phyloP scores from a whole-genome alignment of 1,140 invertebrate genomes.

The Zaprionus inermis region DNA sequence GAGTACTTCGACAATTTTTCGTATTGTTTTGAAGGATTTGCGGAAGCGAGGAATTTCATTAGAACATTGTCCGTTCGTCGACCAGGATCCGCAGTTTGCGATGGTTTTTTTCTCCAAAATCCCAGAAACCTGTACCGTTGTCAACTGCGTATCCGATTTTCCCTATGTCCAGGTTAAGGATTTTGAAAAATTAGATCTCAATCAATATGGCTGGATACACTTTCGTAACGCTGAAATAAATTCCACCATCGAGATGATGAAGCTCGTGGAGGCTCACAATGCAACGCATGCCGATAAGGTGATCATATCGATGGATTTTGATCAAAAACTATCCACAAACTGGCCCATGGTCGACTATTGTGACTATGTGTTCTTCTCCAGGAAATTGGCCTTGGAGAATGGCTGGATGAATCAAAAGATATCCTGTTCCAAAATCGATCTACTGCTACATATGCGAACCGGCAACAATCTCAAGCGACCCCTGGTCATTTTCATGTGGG shows the following conservation, averaged over 20 bases:
- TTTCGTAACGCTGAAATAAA: slow-evolving; percentile 86
- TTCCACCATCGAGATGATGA: slow-evolving; percentile 86
- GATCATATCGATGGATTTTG: slow-evolving; percentile 87
- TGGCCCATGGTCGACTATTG: slow-evolving; percentile 61
- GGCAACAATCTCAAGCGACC: slow-evolving; percentile 33
- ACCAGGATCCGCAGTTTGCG: slow-evolving; percentile 83
- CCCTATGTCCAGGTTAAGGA: slow-evolving; percentile 86
- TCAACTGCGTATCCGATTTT: slow-evolving; percentile 86
- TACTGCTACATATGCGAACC: slow-evolving; percentile 24
- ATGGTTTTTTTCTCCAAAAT: slow-evolving; percentile 85
- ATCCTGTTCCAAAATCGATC: slow-evolving; percentile 34
- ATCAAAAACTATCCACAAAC: slow-evolving; percentile 85
- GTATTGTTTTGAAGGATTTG: slow-evolving; percentile 86
- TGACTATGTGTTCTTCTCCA: slow-evolving; percentile 88
- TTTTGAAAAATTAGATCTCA: slow-evolving; percentile 85
- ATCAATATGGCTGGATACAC: slow-evolving; percentile 89
- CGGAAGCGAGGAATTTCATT: slow-evolving; percentile 84
- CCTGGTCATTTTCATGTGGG: slow-evolving; percentile 88
- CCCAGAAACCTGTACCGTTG: slow-evolving; percentile 87
- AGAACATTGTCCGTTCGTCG: slow-evolving; percentile 84
- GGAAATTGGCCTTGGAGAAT: slow-evolving; percentile 58
- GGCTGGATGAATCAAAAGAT: slow-evolving; percentile 30
- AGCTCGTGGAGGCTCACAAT: slow-evolving; percentile 85
- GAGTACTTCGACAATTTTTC: slow-evolving; percentile 77
- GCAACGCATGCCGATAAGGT: slow-evolving; percentile 64